Conservation (phyloP, 2,888 invertebrate genomes). For the Nemotelus pantherinus region DNA sequence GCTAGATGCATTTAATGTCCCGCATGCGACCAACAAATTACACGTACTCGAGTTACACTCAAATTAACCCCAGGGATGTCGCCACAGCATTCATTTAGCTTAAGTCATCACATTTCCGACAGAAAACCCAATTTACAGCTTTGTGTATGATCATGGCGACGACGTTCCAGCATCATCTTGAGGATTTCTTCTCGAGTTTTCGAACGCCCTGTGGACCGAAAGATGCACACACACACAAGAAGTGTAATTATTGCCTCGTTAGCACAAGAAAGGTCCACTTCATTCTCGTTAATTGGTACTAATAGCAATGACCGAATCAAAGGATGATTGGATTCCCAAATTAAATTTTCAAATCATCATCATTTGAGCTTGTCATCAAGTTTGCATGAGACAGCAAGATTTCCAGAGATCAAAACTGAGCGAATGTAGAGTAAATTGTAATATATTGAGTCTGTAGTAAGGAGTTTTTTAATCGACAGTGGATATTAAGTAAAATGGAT, state of each 20-base stretch:
- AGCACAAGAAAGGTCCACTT: constrained; percentile 43
- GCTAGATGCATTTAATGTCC: too few species aligned
- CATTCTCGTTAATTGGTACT: constrained; percentile 40
- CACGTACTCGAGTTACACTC: constrained; percentile 3
- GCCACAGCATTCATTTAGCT: background rate
- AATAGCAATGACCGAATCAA: constrained; percentile 42
- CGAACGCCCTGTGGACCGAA: background rate
- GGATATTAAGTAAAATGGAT: too few species aligned
- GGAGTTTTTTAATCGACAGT: too few species aligned
- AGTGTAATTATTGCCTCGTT: constrained; percentile 35
- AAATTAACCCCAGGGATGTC: constrained; percentile 12
- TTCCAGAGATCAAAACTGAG: background rate
- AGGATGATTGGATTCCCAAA: constrained; percentile 37
- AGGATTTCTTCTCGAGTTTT: background rate
- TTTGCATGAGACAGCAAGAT: constrained; percentile 20
- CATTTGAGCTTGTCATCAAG: constrained; percentile 27
- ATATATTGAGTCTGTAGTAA: too few species aligned
- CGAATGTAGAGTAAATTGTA: too few species aligned
- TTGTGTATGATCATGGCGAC: too few species aligned
- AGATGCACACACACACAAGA: background rate
- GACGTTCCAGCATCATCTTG: too few species aligned
- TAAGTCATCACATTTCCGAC: background rate
- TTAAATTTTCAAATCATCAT: constrained; percentile 37
- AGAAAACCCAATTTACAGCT: background rate
- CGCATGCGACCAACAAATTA: background rate